Base-by-base conservation (phyloP, 2,888 invertebrate species). In the Eubasilissa splendida region DNA sequence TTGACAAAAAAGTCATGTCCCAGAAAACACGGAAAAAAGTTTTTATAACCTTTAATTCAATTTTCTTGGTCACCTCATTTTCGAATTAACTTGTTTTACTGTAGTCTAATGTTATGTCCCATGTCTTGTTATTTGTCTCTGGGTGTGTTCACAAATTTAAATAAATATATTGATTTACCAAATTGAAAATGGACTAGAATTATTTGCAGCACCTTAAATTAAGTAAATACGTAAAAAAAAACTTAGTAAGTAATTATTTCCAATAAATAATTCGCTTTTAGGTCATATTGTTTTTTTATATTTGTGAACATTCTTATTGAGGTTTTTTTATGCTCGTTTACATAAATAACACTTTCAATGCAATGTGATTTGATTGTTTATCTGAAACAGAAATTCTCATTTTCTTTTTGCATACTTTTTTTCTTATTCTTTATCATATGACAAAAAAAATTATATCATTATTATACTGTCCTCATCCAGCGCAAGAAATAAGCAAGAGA, bases 401-500 rank as follows among this genome's bases (percentile, higher is more conserved):
- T 22, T 22, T 56, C 59, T n/a, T 68, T 63, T 73, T 71, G 71
- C 54, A 63, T 53, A 22, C 7, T 73, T 58, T 70, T 22, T 59
- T 22, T 58, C 22, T 42, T 52, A 77, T 68, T 60, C 42, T 73
- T 22, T 60, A 52, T 59, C 54, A 33, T 60, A 42, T 22, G 11
- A 52, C 56, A 78, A 63, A 50, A 68, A 53, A 78, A 73, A 59
- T 53, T 58, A 58, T 53, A 71, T 73, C 78, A 78, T 68, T 78
- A 11, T 78, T 60, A 78, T 75, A 77, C 79, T 81, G 78, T 82
- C 79, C 80, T 80, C 80, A 81, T 82, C 73, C 84, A 91, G 91
- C 91, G 82, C 90, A 87, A 88, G 90, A 91, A 89, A 88, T 90
- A 86, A 90, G 89, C 87, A 88, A 90, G 86, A 89, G 88, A 85